A percentile compares a stretch with the other conserved stretches of the same genome.
Evolutionary conservation across 2,797 vertebrate species (phyloP).

Genomic region (Heterohyrax brucei): DNA sequence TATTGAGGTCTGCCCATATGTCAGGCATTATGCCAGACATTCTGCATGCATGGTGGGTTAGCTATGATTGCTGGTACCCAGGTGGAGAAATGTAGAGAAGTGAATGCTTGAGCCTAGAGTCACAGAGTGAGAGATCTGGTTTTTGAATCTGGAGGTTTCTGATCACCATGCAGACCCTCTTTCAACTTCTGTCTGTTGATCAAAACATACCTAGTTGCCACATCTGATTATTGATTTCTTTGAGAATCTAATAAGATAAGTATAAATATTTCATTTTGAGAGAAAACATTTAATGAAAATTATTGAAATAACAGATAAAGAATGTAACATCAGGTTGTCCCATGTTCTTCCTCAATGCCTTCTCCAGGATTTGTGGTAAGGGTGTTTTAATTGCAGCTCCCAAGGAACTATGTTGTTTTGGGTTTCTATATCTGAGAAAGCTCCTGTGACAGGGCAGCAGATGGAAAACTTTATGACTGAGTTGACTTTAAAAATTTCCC

Average conservation of each 20-base stretch:
- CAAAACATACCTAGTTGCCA: background rate
- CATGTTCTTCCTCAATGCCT: background rate
- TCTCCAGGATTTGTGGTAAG: background rate
- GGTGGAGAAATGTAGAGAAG: background rate
- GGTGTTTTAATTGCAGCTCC: constrained; percentile 20
- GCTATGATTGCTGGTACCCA: background rate
- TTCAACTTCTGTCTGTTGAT: background rate
- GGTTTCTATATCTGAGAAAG: background rate
- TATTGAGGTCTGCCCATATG: background rate
- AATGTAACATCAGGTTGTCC: background rate
- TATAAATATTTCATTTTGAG: constrained; percentile 36
- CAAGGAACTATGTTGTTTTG: background rate
- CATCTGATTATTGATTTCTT: background rate
- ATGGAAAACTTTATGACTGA: constrained; percentile 33
- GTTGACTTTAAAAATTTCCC: constrained; percentile 35
- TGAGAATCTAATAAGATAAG: background rate
- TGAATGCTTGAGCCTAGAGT: background rate
- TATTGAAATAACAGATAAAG: constrained; percentile 36
- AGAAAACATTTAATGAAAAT: background rate
- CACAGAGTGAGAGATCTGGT: background rate
- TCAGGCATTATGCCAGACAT: background rate
- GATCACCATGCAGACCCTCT: background rate
- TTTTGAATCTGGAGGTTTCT: background rate
- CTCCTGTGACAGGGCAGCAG: background rate
- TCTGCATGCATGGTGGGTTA: background rate